Conservation (phyloP, 2,797 vertebrate species). For the Malurus splendens region DNA sequence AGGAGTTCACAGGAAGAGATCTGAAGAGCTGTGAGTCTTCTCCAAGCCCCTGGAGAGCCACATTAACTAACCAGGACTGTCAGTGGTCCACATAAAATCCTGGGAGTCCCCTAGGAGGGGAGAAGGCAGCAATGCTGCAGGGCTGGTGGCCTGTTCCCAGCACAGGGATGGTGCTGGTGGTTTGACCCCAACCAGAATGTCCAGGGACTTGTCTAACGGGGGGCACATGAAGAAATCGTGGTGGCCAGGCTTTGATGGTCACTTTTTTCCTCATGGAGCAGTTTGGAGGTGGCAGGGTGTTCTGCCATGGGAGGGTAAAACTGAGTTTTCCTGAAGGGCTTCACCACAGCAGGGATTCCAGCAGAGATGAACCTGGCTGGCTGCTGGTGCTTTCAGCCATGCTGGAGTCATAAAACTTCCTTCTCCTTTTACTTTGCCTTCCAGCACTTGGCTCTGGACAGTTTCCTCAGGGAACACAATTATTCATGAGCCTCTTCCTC, state of each 20-base stretch:
- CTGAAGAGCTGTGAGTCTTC: neutral
- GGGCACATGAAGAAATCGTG: rapidly evolving
- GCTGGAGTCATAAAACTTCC: neutral
- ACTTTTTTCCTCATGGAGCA: neutral
- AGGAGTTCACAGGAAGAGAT: neutral
- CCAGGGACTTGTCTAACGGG: neutral
- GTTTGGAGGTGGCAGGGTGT: neutral
- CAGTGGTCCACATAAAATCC: neutral
- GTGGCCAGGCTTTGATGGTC: neutral
- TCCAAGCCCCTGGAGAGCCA: neutral
- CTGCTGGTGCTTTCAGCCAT: neutral
- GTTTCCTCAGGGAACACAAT: neutral
- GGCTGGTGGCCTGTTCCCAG: neutral
- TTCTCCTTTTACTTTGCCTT: neutral
- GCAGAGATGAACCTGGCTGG: neutral
- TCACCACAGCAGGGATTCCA: neutral
- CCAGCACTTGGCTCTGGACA: neutral
- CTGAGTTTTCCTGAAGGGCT: neutral
- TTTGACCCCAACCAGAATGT: neutral
- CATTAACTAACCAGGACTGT: neutral
- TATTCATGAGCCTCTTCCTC: neutral
- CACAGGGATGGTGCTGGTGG: rapidly evolving
- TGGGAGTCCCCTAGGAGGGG: neutral
- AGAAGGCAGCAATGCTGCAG: neutral
- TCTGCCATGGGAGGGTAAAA: neutral